Base-by-base conservation (phyloP, 2,113 vertebrate species). In the Potamarius usumacintae region DNA sequence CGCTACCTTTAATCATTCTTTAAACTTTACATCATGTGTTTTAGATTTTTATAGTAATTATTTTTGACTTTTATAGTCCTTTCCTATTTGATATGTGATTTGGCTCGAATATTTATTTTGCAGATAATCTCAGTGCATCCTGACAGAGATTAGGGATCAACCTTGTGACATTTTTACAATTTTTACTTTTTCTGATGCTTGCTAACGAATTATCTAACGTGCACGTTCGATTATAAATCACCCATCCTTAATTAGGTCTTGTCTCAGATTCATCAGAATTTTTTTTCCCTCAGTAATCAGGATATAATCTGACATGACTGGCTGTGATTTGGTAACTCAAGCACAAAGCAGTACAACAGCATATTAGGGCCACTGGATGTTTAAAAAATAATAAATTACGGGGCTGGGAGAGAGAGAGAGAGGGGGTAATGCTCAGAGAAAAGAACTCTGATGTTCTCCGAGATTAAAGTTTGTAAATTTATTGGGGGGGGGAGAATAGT, bases 81-180 rank as follows among this genome's bases (percentile, higher is more conserved):
- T 86, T 69, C 62, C 30, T 80, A 42, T 86, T 22, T 2, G 7
- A 10, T 53, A 30, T 55, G 18, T 0, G 18, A 69, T 67, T 18
- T 27, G 14, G 14, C 57, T 67, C 53, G 17, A 34, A 22, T 69
- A 76, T 85, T 90, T 88, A 72, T 80, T 69, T 88, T 14, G 27
- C 30, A n/a, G 30, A 84, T 53, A n/a, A 14, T 57, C 77, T 30
- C 53, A 7, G 1, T 10, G 22, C 17, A 15, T 77, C 22, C 1
- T 25, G 11, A 27, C 72, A 11, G 5, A 48, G 10, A 17, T 27
- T 57, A 57, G 4, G 12, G 2, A 79, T 30, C 11, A n/a, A 57
- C 50, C 2, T 17, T 48, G 71, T 74, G 34, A 74, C 42, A 2
- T 77, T 77, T n/a, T 53, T 77, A 77, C 50, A 5, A 27, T 78